Evolutionary conservation across 2,113 vertebrate genomes (phyloP).

Genomic region (Furnarius figulus): DNA sequence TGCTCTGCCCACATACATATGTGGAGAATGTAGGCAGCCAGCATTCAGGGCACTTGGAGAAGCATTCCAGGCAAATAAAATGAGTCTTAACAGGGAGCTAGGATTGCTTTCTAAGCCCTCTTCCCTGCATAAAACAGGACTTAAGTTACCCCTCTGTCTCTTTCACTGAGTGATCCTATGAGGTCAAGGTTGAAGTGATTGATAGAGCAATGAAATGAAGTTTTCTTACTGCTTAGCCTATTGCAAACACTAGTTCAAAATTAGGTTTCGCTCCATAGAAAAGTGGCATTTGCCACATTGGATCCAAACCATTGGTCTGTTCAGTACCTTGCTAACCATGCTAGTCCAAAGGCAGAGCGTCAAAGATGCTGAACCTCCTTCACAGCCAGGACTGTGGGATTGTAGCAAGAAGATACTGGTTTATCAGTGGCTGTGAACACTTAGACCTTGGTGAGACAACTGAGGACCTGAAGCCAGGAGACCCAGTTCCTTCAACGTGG

Average conservation of each 20-base stretch:
- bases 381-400: not conserved
- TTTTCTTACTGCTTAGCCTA: conserved; percentile 63
- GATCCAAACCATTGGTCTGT: not conserved
- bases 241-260: conserved; percentile 29
- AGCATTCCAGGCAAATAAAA: conserved; percentile 49
- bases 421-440: not conserved
- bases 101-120: conserved; percentile 63
- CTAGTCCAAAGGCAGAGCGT: not conserved
- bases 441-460: not conserved
- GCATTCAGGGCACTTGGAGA: not conserved
- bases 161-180: conserved; percentile 10
- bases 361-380: not conserved
- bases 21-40: not conserved
- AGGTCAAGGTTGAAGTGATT: conserved; percentile 62
- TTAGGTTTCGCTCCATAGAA: conserved; percentile 41
- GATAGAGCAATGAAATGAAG: conserved; percentile 62
- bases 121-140: conserved; percentile 62
- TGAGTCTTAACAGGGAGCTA: conserved; percentile 41
- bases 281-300: not conserved
- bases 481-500: not conserved
- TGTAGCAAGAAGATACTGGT: not conserved
- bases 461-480: not conserved
- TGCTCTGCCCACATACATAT: not conserved
- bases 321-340: not conserved
- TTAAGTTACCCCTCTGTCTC: conserved; percentile 52